A percentile compares a stretch with the other conserved stretches of the same genome.
phyloP scores from a whole-genome alignment of 37 sponge, comb jelly and placozoan species.

The Sycon ciliatum region DNA sequence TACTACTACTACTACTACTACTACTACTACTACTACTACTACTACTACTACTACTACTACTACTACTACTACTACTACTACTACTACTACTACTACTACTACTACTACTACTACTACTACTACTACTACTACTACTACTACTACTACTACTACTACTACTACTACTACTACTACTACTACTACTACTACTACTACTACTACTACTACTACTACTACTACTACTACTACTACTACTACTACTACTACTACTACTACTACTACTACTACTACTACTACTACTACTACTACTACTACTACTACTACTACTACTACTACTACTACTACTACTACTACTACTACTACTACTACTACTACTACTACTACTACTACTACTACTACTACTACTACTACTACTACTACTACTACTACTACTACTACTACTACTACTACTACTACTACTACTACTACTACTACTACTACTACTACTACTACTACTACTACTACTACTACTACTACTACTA shows the following conservation, averaged over 20 bases:
- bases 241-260: conserved; percentile 6
- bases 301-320: conserved; percentile 6
- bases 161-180: conserved; percentile 8
- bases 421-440: conserved; percentile 6
- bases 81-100: conserved; percentile 8
- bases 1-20: conserved; percentile 6
- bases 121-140: conserved; percentile 6
- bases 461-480: conserved; percentile 8
- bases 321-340: conserved; percentile 8
- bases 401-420: conserved; percentile 8
- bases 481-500: conserved; percentile 6
- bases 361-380: conserved; percentile 6
- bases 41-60: conserved; percentile 8
- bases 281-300: conserved; percentile 8
- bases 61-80: conserved; percentile 6
- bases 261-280: conserved; percentile 8
- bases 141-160: conserved; percentile 8
- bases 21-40: conserved; percentile 8
- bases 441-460: conserved; percentile 8
- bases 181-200: conserved; percentile 6
- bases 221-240: conserved; percentile 8
- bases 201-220: conserved; percentile 8
- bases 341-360: conserved; percentile 8
- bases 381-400: conserved; percentile 8
- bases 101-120: conserved; percentile 8